Evolutionary conservation across 2,113 vertebrate species (phyloP).

Genomic region (Coturnix japonica): DNA sequence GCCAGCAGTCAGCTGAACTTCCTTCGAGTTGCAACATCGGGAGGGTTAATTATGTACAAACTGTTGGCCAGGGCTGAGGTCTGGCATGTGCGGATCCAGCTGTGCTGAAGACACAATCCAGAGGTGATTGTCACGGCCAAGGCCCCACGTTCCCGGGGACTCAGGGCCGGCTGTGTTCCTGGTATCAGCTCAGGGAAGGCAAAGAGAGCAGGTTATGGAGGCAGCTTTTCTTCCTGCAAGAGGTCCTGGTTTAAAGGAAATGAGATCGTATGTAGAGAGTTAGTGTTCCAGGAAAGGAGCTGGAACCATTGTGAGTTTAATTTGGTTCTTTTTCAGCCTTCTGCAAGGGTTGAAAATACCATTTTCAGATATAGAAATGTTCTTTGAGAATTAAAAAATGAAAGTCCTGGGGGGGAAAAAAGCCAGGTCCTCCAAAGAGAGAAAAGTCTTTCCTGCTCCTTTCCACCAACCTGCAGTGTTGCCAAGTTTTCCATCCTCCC

Average conservation of each 20-base stretch:
- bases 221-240: background rate
- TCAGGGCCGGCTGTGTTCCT: background rate
- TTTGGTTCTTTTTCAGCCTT: background rate
- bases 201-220: background rate
- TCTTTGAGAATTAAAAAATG: background rate
- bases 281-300: background rate
- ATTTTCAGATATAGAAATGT: background rate
- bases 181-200: fast-evolving
- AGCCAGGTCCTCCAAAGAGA: background rate
- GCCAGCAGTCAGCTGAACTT: slow-evolving; percentile 43
- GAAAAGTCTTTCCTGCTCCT: background rate
- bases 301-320: background rate
- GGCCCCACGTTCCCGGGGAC: background rate
- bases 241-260: background rate
- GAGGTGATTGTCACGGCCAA: slow-evolving; percentile 40
- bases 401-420: too few relatives aligned
- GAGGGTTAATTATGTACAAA: slow-evolving; percentile 63
- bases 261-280: fast-evolving
- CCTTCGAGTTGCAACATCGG: slow-evolving; percentile 64
- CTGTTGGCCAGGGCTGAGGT: slow-evolving; percentile 20
- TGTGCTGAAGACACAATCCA: slow-evolving; percentile 53
- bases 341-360: background rate
- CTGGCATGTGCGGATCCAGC: slow-evolving; percentile 57
- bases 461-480: background rate
- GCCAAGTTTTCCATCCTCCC: slow-evolving; percentile 25